Percentiles rank a stretch among this genome's conserved stretches.
Evolutionary conservation across 1,140 invertebrate genomes (phyloP).

Genomic region (Ectropis grisescens): DNA sequence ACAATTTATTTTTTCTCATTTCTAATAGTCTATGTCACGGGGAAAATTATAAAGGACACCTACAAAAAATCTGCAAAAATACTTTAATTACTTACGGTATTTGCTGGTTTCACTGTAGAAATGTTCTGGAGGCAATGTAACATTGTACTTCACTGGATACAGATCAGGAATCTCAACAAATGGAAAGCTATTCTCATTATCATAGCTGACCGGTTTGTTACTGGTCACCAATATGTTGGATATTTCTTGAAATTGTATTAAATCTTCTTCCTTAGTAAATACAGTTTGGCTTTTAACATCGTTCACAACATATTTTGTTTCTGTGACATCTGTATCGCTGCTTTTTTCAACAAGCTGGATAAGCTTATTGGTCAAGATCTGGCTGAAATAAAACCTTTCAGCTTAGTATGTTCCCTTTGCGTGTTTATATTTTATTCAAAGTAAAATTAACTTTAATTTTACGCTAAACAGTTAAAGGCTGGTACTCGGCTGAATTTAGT

Average conservation of each 20-base stretch:
- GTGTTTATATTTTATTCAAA: neutral
- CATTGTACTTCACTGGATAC: slow-evolving; percentile 77
- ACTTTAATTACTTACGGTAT: slow-evolving; percentile 88
- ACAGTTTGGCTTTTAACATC: slow-evolving; percentile 69
- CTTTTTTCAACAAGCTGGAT: slow-evolving; percentile 79
- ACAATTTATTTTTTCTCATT: too few relatives aligned
- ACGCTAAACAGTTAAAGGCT: too few relatives aligned
- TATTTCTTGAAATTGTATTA: slow-evolving; percentile 75
- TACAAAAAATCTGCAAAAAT: too few relatives aligned
- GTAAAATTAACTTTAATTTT: too few relatives aligned
- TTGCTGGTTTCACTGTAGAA: slow-evolving; percentile 74
- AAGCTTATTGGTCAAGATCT: slow-evolving; percentile 77
- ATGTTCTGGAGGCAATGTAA: slow-evolving; percentile 76
- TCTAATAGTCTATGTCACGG: too few relatives aligned
- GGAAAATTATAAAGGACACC: too few relatives aligned
- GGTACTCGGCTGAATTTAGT: too few relatives aligned
- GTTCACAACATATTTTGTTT: slow-evolving; percentile 70
- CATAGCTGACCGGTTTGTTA: slow-evolving; percentile 71
- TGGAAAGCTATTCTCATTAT: slow-evolving; percentile 55
- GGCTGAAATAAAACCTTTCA: slow-evolving; percentile 71
- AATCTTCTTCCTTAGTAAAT: slow-evolving; percentile 74
- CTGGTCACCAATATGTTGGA: slow-evolving; percentile 77
- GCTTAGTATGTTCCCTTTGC: slow-evolving; percentile 6
- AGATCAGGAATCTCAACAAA: slow-evolving; percentile 76
- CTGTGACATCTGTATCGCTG: slow-evolving; percentile 65